phyloP scores from a whole-genome alignment of 2,113 vertebrate species.

The Globicephala melas region DNA sequence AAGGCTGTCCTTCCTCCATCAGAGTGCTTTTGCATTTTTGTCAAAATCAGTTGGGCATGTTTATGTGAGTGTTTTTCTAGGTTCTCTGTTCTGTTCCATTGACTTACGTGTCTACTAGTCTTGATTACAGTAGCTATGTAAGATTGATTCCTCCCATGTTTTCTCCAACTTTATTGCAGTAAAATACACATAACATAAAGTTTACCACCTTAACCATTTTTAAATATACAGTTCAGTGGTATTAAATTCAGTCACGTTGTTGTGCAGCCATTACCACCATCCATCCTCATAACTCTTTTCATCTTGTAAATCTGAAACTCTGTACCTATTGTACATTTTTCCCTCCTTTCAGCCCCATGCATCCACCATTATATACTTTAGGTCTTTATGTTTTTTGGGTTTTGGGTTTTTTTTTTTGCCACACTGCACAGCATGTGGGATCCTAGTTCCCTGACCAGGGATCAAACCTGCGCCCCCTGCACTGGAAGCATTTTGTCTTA shows the following conservation, averaged over 20 bases:
- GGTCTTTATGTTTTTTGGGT: too few relatives aligned
- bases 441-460: too few relatives aligned
- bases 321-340: not conserved
- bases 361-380: not conserved
- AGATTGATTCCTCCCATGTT: not conserved
- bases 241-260: not conserved
- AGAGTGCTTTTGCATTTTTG: not conserved
- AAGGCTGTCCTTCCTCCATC: not conserved
- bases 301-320: not conserved
- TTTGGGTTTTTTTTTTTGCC: too few relatives aligned
- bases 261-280: not conserved
- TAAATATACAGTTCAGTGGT: not conserved
- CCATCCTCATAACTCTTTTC: not conserved
- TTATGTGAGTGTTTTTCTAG: not conserved
- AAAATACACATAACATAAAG: not conserved
- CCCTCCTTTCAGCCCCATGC: not conserved
- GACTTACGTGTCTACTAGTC: not conserved
- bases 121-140: not conserved
- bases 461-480: too few relatives aligned
- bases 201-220: not conserved
- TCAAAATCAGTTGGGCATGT: not conserved
- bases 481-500: too few relatives aligned
- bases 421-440: too few relatives aligned
- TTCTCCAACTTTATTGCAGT: not conserved
- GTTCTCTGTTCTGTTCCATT: not conserved